Evolutionary conservation across 2,113 vertebrate genomes (phyloP).

Genomic region (Leucoraja erinaceus): DNA sequence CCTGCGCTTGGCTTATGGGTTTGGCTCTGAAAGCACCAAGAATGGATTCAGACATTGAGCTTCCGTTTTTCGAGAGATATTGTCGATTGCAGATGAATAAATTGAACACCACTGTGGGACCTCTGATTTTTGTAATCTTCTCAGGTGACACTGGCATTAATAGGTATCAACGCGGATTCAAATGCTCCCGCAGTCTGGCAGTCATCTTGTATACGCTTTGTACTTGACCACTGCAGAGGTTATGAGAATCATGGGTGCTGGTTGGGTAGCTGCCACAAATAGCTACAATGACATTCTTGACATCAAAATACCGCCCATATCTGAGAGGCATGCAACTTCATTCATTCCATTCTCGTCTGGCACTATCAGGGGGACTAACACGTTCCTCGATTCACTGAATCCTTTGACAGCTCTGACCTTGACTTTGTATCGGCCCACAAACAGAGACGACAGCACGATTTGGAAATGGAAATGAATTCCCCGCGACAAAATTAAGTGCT

Average conservation of each 20-base stretch:
- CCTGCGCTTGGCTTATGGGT: background rate
- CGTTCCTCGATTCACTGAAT: background rate
- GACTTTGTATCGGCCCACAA: background rate
- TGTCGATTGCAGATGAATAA: too few relatives aligned
- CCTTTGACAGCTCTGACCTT: constrained; percentile 5
- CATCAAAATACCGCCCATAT: constrained; percentile 3
- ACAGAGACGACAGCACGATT: background rate
- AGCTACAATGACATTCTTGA: constrained; percentile 11
- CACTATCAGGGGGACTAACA: background rate
- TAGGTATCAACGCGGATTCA: background rate
- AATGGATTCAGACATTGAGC: background rate
- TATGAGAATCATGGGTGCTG: background rate
- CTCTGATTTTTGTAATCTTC: background rate
- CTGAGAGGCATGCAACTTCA: background rate
- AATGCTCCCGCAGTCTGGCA: background rate
- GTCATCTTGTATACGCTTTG: background rate
- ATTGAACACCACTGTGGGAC: too few relatives aligned
- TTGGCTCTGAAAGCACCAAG: background rate
- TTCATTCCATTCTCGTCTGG: background rate
- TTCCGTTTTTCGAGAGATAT: background rate
- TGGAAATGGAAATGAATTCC: background rate
- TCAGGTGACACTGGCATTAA: background rate
- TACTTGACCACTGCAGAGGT: background rate
- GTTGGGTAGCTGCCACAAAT: background rate
- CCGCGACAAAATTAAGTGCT: background rate